Evolutionary conservation across 2,113 vertebrate genomes (phyloP).

Genomic region (Coturnix japonica): DNA sequence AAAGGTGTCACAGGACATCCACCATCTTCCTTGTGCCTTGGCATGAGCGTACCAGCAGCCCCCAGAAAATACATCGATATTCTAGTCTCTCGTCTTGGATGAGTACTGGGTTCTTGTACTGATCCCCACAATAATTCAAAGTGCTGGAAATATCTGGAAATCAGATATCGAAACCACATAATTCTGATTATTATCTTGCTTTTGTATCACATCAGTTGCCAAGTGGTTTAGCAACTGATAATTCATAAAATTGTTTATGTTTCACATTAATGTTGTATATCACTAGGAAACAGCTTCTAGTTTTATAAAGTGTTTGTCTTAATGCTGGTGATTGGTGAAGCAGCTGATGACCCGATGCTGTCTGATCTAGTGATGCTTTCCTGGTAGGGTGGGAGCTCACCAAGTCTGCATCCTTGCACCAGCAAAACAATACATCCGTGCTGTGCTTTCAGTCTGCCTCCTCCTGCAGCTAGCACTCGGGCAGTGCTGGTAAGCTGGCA

Average conservation of each 20-base stretch:
- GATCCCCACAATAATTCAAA: not conserved
- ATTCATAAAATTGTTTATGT: not conserved
- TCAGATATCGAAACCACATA: not conserved
- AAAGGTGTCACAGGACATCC: not conserved
- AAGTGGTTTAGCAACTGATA: constrained; percentile 28
- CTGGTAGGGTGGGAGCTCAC: not conserved
- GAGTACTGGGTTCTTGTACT: not conserved
- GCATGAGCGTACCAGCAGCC: not conserved
- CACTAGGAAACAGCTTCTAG: constrained; percentile 6
- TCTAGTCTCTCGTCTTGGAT: not conserved
- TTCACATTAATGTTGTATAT: not conserved
- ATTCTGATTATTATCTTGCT: not conserved
- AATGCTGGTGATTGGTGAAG: not conserved
- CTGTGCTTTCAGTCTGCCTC: not conserved
- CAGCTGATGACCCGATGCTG: not conserved
- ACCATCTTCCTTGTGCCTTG: not conserved
- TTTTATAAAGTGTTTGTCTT: not conserved
- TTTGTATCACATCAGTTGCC: not conserved
- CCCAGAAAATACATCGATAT: not conserved
- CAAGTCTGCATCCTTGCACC: not conserved
- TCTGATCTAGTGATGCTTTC: not conserved
- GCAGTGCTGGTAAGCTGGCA: not conserved
- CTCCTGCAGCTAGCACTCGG: not conserved
- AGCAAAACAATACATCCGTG: not conserved
- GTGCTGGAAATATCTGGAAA: not conserved